Evolutionary conservation across 92 coral and sea anemone species (phyloP), one percentile per base, ranked within the genome.

Genomic region (Epizoanthus illoricatus): DNA sequence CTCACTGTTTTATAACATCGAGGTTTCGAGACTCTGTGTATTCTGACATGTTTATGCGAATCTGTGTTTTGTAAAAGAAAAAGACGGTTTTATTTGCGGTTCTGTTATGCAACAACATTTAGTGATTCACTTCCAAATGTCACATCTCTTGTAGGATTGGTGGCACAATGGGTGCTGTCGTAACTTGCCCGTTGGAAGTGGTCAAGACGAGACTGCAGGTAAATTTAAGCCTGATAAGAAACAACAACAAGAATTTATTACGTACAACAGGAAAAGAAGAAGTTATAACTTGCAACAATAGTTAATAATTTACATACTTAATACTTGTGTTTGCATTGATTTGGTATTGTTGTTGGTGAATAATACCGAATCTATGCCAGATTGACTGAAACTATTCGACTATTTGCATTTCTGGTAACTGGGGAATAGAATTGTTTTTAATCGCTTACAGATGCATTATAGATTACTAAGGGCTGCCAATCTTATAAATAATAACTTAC

Each of bases 141-240:
- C 56, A 2, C 28, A 45, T 49, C 55, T 68, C 64, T 81, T 86
- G 36, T 76, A 95, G 98, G 80, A 87, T 90, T 80, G 98, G 96
- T 52, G 98, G 98, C 2, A 95, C 98, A 18, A 92, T 92, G 17
- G 98, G 98, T 28, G 97, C 98, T 62, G 86, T 92, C 0, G 64
- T 90, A 36, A 95, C 98, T 18, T 95, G 98, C 70, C 98, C 98
- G 41, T 83, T 95, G 79, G 98, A 95, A 87, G 98, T 95, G 21
- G 93, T 95, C 17, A 95, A 95, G 82, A 95, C 98, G 42, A 83
- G 98, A 85, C 69, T 93, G 24, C 98, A 94, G 98, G 98, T 94
- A 79, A 47, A 71, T 42, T 15, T 15, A 9, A 6, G 13, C 12
- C 12, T 1, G 13, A 52, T 52, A 9, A 52, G 10, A 52, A 52